Conservation (phyloP, 2,797 vertebrate species). For the Pteropus rufus region DNA sequence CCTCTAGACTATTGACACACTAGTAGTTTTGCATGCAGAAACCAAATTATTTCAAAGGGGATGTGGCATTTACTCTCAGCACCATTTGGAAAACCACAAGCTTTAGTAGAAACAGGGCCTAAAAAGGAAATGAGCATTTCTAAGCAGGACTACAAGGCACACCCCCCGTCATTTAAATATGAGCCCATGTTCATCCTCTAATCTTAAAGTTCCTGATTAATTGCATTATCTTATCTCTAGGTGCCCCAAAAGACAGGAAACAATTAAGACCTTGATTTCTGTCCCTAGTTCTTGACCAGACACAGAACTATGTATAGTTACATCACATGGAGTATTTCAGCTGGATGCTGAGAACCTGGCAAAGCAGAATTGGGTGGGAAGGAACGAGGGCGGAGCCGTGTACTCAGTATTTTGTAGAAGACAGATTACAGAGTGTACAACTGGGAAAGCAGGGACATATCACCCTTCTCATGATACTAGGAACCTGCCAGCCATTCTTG, state of each 20-base stretch:
- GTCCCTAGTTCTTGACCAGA: neutral
- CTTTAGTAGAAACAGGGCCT: neutral
- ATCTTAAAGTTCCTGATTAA: neutral
- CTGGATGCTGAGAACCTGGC: neutral
- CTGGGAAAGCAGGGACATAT: neutral
- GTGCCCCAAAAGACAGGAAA: neutral
- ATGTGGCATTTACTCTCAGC: conserved; percentile 18
- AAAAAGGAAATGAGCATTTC: neutral
- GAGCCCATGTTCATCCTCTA: neutral
- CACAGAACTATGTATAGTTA: neutral
- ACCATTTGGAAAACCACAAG: conserved; percentile 17
- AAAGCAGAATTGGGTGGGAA: neutral
- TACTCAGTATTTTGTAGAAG: neutral
- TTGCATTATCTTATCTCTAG: neutral
- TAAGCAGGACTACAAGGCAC: neutral
- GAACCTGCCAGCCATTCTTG: neutral
- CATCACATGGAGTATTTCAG: neutral
- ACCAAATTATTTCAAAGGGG: conserved; percentile 32
- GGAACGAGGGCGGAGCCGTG: no score
- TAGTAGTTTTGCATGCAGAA: conserved; percentile 1
- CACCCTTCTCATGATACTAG: neutral
- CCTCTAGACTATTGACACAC: neutral
- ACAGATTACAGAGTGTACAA: no score
- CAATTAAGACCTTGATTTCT: neutral
- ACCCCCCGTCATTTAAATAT: neutral